A percentile compares a stretch with the other conserved stretches of the same genome.
These are phyloP conservation scores for Calephelis nemesis DNA, from an alignment of 1,140 invertebrate species.

Conservation along the genomic window DNA sequence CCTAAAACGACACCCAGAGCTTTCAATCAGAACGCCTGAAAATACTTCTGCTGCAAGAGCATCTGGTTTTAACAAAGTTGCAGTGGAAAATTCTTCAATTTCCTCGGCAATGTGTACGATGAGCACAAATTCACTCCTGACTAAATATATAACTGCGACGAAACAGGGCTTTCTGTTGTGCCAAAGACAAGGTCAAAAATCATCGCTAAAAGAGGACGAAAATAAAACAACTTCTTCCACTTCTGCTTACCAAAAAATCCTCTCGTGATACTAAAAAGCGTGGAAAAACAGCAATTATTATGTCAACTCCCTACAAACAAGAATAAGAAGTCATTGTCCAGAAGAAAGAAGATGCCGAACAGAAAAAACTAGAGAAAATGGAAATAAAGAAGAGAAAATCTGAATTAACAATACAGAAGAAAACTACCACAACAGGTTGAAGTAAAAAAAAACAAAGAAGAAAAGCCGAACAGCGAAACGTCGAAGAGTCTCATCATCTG, in stretches of 20 bases:
- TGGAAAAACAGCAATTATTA: slow-evolving; percentile 32
- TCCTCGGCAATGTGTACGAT: slow-evolving; percentile 31
- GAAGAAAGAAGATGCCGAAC: slow-evolving; percentile 21
- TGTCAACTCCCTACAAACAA: slow-evolving; percentile 29
- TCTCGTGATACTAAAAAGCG: slow-evolving; percentile 24
- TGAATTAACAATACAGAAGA: no score
- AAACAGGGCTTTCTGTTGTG: no score
- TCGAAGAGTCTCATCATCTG: slow-evolving; percentile 25
- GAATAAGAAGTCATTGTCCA: slow-evolving; percentile 25
- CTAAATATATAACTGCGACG: slow-evolving; percentile 17
- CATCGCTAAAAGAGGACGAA: slow-evolving; percentile 18
- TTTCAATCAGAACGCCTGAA: slow-evolving; percentile 40
- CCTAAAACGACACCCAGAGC: slow-evolving; percentile 34
- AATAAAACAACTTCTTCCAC: slow-evolving; percentile 27
- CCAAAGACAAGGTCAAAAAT: no score
- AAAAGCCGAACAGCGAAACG: slow-evolving; percentile 20
- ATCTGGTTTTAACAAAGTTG: slow-evolving; percentile 39
- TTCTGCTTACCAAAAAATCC: slow-evolving; percentile 24
- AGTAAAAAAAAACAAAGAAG: slow-evolving; percentile 22
- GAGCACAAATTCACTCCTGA: slow-evolving; percentile 34
- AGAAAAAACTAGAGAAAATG: slow-evolving; percentile 26
- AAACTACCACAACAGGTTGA: no score
- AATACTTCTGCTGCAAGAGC: slow-evolving; percentile 39
- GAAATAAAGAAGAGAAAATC: slow-evolving; percentile 10
- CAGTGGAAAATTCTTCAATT: slow-evolving; percentile 34